phyloP scores from a whole-genome alignment of 2,797 vertebrate species.

The Anas georgica region DNA sequence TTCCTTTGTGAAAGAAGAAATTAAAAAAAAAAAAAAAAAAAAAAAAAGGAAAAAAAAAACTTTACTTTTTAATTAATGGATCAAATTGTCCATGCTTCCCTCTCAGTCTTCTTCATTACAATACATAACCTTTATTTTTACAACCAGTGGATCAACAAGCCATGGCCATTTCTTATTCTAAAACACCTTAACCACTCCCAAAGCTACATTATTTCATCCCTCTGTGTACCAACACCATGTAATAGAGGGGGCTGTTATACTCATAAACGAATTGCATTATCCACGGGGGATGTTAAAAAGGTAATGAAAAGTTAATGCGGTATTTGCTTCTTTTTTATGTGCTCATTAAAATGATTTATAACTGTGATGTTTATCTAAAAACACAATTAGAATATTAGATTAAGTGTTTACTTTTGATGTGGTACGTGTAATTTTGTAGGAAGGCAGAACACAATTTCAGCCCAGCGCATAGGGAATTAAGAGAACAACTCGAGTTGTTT shows the following conservation, averaged over 20 bases:
- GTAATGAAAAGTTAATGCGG: constrained; percentile 55
- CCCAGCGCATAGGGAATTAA: neutral
- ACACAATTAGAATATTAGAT: constrained; percentile 50
- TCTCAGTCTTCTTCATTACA: neutral
- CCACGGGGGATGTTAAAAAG: constrained; percentile 23
- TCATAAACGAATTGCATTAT: constrained; percentile 2
- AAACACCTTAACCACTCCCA: constrained; percentile 19
- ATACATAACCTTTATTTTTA: constrained; percentile 52
- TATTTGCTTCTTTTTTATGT: constrained; percentile 34
- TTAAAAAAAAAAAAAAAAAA: constrained; percentile 12
- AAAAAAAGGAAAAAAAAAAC: neutral
- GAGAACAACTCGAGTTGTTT: constrained; percentile 12
- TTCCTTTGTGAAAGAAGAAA: neutral
- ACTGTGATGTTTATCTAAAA: neutral
- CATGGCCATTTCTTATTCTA: constrained; percentile 4
- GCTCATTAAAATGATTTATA: constrained; percentile 54
- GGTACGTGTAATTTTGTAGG: constrained; percentile 5
- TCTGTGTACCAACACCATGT: neutral
- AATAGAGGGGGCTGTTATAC: neutral
- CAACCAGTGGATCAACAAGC: neutral
- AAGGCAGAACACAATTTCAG: constrained; percentile 9
- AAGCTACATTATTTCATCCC: constrained; percentile 4
- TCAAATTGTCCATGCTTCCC: neutral
- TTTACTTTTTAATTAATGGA: constrained; percentile 8
- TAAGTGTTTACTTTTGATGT: constrained; percentile 51